Evolutionary conservation across 1,140 invertebrate genomes (phyloP).

Genomic region (Bombus huntii): DNA sequence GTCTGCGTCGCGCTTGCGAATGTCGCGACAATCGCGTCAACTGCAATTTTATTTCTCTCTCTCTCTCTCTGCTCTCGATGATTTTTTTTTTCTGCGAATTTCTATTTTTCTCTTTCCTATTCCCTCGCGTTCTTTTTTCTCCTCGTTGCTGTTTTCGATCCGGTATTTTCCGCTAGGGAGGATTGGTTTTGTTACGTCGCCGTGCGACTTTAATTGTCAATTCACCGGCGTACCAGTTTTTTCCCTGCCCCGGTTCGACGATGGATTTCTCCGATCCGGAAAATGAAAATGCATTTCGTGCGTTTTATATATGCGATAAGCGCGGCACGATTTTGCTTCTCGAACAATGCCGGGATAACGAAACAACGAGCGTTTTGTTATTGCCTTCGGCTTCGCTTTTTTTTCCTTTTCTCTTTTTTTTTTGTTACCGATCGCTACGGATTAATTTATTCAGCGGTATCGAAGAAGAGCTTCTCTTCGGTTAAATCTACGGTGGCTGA

Average conservation of each 20-base stretch:
- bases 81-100: not conserved
- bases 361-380: not conserved
- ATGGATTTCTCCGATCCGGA: slow-evolving; percentile 27
- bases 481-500: no score
- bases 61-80: not conserved
- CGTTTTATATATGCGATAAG: slow-evolving; percentile 12
- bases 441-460: slow-evolving; percentile 1
- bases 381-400: not conserved
- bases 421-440: not conserved
- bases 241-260: not conserved
- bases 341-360: not conserved
- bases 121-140: not conserved
- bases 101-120: not conserved
- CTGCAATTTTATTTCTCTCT: not conserved
- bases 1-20: not conserved
- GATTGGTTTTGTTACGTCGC: slow-evolving; percentile 28
- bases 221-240: slow-evolving; percentile 27
- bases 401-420: not conserved
- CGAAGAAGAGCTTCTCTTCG: not conserved
- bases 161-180: slow-evolving; percentile 9
- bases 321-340: slow-evolving; percentile 8
- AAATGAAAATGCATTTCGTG: slow-evolving; percentile 33
- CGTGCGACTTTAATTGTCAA: slow-evolving; percentile 18
- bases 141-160: slow-evolving; percentile 7
- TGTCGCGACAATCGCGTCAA: slow-evolving; percentile 5